Conservation (phyloP, 2,113 vertebrate genomes). For the Cercopithecus mona region DNA sequence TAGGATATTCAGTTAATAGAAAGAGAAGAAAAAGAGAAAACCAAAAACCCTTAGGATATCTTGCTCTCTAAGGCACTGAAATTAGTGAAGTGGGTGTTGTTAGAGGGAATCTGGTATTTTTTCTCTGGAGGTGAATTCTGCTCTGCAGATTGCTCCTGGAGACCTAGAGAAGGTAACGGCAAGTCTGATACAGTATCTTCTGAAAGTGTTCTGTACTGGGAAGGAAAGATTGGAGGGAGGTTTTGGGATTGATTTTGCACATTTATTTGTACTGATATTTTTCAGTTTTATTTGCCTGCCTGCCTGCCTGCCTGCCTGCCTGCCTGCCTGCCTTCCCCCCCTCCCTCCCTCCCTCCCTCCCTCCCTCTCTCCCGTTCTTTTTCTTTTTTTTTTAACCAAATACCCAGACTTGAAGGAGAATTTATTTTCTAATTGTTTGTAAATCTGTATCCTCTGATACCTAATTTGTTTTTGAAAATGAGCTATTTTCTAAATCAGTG, state of each 20-base stretch:
- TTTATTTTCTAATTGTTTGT: constrained; percentile 15
- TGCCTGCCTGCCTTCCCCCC: fast-evolving
- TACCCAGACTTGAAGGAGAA: too few relatives aligned
- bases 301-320: too few relatives aligned
- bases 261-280: constrained; percentile 25
- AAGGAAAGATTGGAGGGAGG: background rate
- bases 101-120: background rate
- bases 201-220: constrained; percentile 1
- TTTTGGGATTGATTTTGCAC: background rate
- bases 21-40: too few relatives aligned
- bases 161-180: background rate
- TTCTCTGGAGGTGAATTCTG: background rate
- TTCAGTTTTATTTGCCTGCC: background rate
- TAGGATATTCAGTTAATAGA: too few relatives aligned
- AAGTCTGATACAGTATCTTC: background rate
- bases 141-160: background rate
- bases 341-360: fast-evolving
- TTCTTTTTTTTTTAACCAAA: too few relatives aligned
- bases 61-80: background rate
- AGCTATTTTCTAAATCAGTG: constrained; percentile 22
- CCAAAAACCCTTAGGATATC: background rate
- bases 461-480: constrained; percentile 43
- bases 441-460: background rate
- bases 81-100: background rate
- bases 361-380: too few relatives aligned